These are phyloP conservation scores for Scotopteryx bipunctaria DNA, from an alignment of 2,888 invertebrate genomes.

Conservation along the genomic window DNA sequence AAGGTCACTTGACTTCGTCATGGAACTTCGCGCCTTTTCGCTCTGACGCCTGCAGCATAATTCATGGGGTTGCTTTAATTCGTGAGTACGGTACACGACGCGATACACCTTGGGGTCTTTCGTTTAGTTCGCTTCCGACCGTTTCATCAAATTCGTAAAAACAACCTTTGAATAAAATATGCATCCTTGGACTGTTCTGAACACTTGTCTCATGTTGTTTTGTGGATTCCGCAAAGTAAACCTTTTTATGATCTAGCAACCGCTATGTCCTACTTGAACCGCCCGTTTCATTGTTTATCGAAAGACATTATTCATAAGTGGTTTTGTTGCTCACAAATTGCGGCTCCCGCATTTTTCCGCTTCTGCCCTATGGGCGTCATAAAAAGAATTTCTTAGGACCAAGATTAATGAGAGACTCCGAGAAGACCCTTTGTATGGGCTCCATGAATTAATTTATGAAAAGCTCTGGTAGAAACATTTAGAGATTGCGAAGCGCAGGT, in stretches of 20 bases:
- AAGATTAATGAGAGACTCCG: constrained; percentile 54
- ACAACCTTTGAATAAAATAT: too few relatives aligned
- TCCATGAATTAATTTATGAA: constrained; percentile 52
- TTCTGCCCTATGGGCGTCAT: constrained; percentile 47
- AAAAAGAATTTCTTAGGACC: constrained; percentile 50
- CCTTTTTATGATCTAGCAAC: constrained; percentile 5
- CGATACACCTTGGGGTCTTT: constrained; percentile 1
- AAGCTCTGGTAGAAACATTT: constrained; percentile 35
- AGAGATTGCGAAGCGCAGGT: constrained; percentile 30
- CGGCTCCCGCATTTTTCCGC: constrained; percentile 45
- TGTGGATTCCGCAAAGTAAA: background rate
- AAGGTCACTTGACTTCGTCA: constrained; percentile 49
- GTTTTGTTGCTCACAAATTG: constrained; percentile 43
- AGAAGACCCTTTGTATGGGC: constrained; percentile 46
- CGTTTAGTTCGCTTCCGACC: background rate
- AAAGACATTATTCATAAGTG: constrained; percentile 38
- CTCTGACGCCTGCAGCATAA: constrained; percentile 35
- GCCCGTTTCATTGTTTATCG: constrained; percentile 37
- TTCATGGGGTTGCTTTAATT: constrained; percentile 25
- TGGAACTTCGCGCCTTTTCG: constrained; percentile 48
- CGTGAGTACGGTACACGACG: constrained; percentile 10
- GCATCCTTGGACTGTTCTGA: too few relatives aligned
- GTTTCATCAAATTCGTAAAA: background rate
- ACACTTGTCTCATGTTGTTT: too few relatives aligned
- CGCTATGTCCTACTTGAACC: constrained; percentile 7